Conservation (phyloP, 92 coral and sea anemone species). For the Porites cylindrica region DNA sequence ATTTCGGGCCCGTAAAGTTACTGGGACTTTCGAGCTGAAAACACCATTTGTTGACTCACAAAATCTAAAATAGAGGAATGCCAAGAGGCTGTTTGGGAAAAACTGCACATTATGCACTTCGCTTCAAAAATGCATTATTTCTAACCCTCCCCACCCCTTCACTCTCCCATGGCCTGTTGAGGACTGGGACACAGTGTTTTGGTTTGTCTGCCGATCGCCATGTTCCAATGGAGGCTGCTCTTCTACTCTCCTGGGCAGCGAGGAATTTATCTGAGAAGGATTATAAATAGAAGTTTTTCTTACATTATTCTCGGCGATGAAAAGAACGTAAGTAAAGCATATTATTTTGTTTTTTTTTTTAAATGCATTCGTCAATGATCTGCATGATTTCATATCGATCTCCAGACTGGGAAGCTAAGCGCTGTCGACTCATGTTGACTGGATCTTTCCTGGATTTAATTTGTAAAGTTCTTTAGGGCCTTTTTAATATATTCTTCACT, state of each 20-base stretch:
- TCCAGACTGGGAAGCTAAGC: no score
- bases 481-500: not conserved
- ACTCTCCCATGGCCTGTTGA: not conserved
- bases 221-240: constrained; percentile 18
- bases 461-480: not conserved
- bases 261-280: not conserved
- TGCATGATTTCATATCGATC: no score
- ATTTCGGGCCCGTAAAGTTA: no score
- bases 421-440: no score
- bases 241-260: not conserved
- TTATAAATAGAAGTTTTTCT: constrained; percentile 6
- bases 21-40: no score
- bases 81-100: no score
- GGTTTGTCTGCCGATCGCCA: not conserved
- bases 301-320: constrained; percentile 30
- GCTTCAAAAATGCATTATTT: no score
- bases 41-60: no score
- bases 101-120: no score
- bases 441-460: not conserved
- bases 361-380: not conserved
- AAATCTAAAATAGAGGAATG: no score
- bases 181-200: constrained; percentile 24
- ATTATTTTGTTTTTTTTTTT: not conserved
- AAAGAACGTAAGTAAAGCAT: constrained; percentile 34
- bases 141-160: no score